phyloP scores from a whole-genome alignment of 53 echinoderm and acorn worm species.

The Apostichopus leukothele region DNA sequence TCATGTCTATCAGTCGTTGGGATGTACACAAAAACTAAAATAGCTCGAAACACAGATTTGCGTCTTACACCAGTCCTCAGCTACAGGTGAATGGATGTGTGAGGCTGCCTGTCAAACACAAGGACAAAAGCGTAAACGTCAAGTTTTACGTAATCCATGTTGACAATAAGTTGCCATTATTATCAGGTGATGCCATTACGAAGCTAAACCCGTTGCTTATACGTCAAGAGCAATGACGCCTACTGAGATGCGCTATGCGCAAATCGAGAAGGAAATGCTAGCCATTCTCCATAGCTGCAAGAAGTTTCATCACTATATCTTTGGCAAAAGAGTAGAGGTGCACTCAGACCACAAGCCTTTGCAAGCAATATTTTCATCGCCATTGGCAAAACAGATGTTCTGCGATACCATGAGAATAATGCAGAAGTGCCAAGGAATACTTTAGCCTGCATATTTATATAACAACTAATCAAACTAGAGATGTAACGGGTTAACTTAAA shows the following conservation, averaged over 20 bases:
- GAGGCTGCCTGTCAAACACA: slow-evolving; percentile 51
- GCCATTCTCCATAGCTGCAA: slow-evolving; percentile 60
- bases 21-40: neutral
- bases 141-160: slow-evolving; percentile 54
- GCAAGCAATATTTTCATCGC: slow-evolving; percentile 42
- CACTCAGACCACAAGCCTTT: slow-evolving; percentile 63
- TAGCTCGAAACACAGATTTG: slow-evolving; percentile 47
- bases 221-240: slow-evolving; percentile 59
- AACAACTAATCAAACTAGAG: too few species aligned
- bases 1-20: slow-evolving; percentile 35
- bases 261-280: slow-evolving; percentile 68
- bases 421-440: too few species aligned
- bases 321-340: slow-evolving; percentile 44
- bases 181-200: slow-evolving; percentile 59
- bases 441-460: too few species aligned
- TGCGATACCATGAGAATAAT: too few species aligned
- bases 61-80: slow-evolving; percentile 57
- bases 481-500: too few species aligned
- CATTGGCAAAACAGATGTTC: too few species aligned
- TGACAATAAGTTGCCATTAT: slow-evolving; percentile 51
- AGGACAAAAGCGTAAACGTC: slow-evolving; percentile 52
- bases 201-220: slow-evolving; percentile 63
- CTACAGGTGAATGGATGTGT: slow-evolving; percentile 56
- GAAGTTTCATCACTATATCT: slow-evolving; percentile 66
- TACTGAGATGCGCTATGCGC: slow-evolving; percentile 50